Conservation (phyloP, 2,888 invertebrate species). For the Apoda limacodes region DNA sequence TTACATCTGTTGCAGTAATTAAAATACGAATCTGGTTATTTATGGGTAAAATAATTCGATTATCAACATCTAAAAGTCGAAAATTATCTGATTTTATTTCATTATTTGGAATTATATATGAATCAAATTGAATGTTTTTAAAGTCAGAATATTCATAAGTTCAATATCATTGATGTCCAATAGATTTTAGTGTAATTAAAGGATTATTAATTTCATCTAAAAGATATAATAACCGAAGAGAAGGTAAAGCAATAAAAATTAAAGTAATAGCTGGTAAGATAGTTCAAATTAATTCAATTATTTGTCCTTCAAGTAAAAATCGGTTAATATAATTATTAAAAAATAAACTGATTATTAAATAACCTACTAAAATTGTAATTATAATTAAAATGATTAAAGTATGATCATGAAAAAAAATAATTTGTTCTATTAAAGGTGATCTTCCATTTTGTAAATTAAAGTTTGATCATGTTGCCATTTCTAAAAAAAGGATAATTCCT, state of each 20-base stretch:
- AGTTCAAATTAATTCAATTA: constrained; percentile 75
- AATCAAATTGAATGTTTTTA: constrained; percentile 70
- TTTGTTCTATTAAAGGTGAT: constrained; percentile 75
- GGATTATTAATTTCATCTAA: constrained; percentile 73
- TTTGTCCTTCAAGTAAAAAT: constrained; percentile 68
- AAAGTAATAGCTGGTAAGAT: constrained; percentile 70
- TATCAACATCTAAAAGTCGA: constrained; percentile 73
- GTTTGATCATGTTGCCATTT: constrained; percentile 71
- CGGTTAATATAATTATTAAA: constrained; percentile 70
- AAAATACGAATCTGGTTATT: constrained; percentile 74
- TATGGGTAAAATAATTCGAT: constrained; percentile 69
- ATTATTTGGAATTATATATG: constrained; percentile 65
- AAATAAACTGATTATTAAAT: constrained; percentile 66
- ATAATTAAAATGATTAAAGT: constrained; percentile 71
- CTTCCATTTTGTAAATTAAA: constrained; percentile 70
- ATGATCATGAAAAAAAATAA: constrained; percentile 74
- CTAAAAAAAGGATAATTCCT: constrained; percentile 72
- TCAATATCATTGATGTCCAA: constrained; percentile 77
- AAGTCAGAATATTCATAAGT: constrained; percentile 76
- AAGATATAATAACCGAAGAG: constrained; percentile 70
- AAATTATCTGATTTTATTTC: constrained; percentile 48
- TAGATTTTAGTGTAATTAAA: constrained; percentile 70
- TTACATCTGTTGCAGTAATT: constrained; percentile 73
- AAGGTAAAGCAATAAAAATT: constrained; percentile 73
- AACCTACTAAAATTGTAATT: constrained; percentile 71